A percentile compares a stretch with the other conserved stretches of the same genome.
Evolutionary conservation across 2,113 vertebrate species (phyloP).

Genomic region (Sprattus sprattus): DNA sequence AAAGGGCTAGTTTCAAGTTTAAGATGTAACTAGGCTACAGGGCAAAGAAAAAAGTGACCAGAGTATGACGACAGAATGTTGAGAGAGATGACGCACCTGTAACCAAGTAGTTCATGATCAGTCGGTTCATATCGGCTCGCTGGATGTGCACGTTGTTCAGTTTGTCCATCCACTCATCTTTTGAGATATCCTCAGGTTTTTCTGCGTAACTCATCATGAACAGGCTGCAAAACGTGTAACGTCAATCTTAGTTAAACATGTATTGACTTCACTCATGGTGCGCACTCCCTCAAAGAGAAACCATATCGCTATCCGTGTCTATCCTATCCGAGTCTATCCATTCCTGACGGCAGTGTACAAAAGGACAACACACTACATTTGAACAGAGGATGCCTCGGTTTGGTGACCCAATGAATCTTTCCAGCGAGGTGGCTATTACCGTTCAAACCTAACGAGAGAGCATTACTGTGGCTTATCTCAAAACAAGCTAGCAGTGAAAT

Average conservation of each 20-base stretch:
- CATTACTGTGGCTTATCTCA: too few species aligned
- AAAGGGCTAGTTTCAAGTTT: neutral
- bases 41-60: neutral
- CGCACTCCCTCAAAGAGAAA: constrained; percentile 21
- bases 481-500: too few species aligned
- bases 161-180: constrained; percentile 99
- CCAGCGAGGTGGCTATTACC: neutral
- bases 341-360: neutral
- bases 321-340: too few species aligned
- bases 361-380: neutral
- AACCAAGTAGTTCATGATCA: constrained; percentile 99
- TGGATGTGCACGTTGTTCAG: constrained; percentile 97
- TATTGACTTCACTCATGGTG: neutral
- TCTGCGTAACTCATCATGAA: constrained; percentile 96
- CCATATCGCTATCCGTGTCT: neutral
- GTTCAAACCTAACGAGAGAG: too few species aligned
- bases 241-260: neutral
- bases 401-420: neutral
- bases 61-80: neutral
- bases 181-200: constrained; percentile 96
- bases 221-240: constrained; percentile 60
- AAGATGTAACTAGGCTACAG: neutral
- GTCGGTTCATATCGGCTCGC: constrained; percentile 96
- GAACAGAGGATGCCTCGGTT: neutral
- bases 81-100: constrained; percentile 73